Conservation (phyloP, 2,888 invertebrate species). For the Ophonus ardosiacus region DNA sequence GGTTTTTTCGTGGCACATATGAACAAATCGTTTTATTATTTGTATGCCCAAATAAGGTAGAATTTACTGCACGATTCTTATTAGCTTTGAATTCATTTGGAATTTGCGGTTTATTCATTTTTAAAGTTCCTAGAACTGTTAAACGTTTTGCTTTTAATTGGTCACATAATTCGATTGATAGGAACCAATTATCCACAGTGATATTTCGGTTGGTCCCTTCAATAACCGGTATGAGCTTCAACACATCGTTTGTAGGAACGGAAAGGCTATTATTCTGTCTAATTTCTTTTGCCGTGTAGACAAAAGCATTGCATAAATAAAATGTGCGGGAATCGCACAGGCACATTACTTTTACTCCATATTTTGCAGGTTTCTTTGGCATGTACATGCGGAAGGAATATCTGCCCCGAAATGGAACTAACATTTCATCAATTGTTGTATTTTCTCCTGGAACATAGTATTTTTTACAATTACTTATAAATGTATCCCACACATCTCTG, state of each 20-base stretch:
- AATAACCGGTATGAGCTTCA: slow-evolving; percentile 64
- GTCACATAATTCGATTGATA: slow-evolving; percentile 66
- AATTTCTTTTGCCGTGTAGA: slow-evolving; percentile 29
- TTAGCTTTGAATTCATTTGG: slow-evolving; percentile 66
- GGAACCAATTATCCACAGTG: slow-evolving; percentile 69
- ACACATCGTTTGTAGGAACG: slow-evolving; percentile 65
- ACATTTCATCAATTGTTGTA: slow-evolving; percentile 45
- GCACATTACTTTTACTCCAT: slow-evolving; percentile 19
- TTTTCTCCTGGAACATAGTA: slow-evolving; percentile 39
- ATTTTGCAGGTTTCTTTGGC: slow-evolving; percentile 25
- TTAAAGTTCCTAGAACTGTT: slow-evolving; percentile 67
- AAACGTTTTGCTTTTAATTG: slow-evolving; percentile 65
- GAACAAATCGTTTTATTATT: slow-evolving; percentile 64
- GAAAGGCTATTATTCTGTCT: slow-evolving; percentile 60
- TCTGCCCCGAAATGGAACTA: slow-evolving; percentile 20
- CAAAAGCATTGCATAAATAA: slow-evolving; percentile 9
- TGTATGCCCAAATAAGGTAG: slow-evolving; percentile 66
- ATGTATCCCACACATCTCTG: no score
- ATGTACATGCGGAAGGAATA: slow-evolving; percentile 30
- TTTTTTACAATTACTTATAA: slow-evolving; percentile 37
- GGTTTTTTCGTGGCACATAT: slow-evolving; percentile 51
- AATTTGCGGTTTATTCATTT: slow-evolving; percentile 67
- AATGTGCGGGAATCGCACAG: slow-evolving; percentile 1
- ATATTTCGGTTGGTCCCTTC: slow-evolving; percentile 66
- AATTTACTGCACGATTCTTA: slow-evolving; percentile 65